Evolutionary conservation across 2,888 invertebrate genomes (phyloP).

Genomic region (Amphiduros pacificus): DNA sequence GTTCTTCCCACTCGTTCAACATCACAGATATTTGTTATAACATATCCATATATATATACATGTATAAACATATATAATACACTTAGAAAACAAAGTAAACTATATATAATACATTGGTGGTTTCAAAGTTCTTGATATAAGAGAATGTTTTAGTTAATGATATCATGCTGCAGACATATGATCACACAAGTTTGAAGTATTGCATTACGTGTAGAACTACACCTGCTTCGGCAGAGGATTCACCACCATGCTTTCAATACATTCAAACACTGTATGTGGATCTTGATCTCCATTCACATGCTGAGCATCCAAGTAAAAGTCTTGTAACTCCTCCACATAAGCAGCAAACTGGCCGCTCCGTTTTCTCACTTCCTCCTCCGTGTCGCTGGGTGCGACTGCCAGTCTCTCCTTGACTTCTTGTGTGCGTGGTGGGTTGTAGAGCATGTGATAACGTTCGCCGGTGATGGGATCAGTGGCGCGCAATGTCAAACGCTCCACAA

Average conservation of each 20-base stretch:
- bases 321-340: slow-evolving; percentile 51
- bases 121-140: no score
- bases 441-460: slow-evolving; percentile 57
- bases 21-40: no score
- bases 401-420: slow-evolving; percentile 53
- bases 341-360: slow-evolving; percentile 47
- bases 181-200: no score
- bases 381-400: slow-evolving; percentile 43
- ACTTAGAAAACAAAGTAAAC: no score
- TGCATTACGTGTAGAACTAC: no score
- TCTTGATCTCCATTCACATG: slow-evolving; percentile 59
- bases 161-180: no score
- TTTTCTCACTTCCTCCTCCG: slow-evolving; percentile 35
- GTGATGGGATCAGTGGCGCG: slow-evolving; percentile 57
- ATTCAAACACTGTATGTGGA: slow-evolving; percentile 59
- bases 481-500: slow-evolving; percentile 55
- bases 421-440: slow-evolving; percentile 58
- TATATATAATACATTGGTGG: no score
- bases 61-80: no score
- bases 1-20: no score
- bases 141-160: no score
- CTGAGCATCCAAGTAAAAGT: slow-evolving; percentile 51
- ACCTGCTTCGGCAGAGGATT: slow-evolving; percentile 52
- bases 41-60: no score
- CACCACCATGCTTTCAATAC: slow-evolving; percentile 57